Evolutionary conservation across 2,113 vertebrate species (phyloP), one percentile per base, ranked within the genome.

Genomic region (Coturnix japonica): DNA sequence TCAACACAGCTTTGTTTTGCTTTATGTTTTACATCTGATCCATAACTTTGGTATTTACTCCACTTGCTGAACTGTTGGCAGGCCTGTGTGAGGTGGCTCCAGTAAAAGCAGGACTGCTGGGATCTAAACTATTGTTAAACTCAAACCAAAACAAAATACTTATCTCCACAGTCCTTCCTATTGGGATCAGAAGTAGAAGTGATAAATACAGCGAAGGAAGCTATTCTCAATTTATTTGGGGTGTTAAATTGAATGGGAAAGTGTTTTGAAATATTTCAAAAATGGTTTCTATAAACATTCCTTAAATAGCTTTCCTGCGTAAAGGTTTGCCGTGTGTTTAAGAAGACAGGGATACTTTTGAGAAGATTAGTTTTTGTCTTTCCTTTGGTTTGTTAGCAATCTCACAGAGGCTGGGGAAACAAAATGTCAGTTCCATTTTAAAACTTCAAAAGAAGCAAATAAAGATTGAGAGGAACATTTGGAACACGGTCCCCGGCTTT

Each of bases 31-130:
- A 70, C 9, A 67, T 85, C 74, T 94, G 81, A 91, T 85, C 84
- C n/a, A 6, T 39, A 80, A 71, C 43, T 76, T 92, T 80, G 67
- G 63, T 87, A 74, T 94, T 91, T 91, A 82, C 15, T 79, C 51
- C 87, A 77, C 13, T 77, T 85, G 71, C 0, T 0, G 74, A 87
- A 73, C n/a, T 74, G 31, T 54, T 89, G 81, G 75, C 79, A 91
- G 64, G 28, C 26, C 60, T 73, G 39, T 60, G 64, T 92, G 89
- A 92, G 83, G 59, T 53, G 53, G 67, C 72, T 91, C 71, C 91
- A 94, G 72, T 56, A 91, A 95, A 94, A 96, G 79, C 71, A 94
- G 87, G 35, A 94, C 79, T 92, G 78, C 87, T 93, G 91, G 18
- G 87, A 89, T 66, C 64, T 89, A 76, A 41, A 28, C 30, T 93